Conservation (phyloP, 2,888 invertebrate species). For the Xestia xanthographa region DNA sequence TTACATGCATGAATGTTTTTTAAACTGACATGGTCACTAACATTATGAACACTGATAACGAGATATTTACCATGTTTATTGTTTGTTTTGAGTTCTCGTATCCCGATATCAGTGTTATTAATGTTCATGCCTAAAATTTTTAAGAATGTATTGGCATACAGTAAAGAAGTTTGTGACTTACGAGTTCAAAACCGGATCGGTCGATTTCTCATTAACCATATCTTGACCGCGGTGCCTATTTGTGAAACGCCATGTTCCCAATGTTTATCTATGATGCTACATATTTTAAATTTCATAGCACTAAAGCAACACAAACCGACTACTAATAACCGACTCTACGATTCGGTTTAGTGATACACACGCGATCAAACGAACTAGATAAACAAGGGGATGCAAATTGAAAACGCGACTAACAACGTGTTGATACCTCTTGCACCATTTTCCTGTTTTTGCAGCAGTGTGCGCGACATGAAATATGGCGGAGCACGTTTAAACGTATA, state of each 20-base stretch:
- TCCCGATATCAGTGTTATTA: too few relatives aligned
- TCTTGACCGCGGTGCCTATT: background rate
- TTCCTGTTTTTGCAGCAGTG: conserved; percentile 13
- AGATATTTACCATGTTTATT: too few relatives aligned
- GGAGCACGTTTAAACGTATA: background rate
- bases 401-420: background rate
- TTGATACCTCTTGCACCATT: background rate
- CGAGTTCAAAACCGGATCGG: background rate
- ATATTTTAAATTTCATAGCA: background rate
- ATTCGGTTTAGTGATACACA: background rate
- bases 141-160: too few relatives aligned
- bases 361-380: background rate
- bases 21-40: too few relatives aligned
- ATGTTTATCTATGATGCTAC: background rate
- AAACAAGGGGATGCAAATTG: background rate
- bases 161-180: conserved; percentile 19
- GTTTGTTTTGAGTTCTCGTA: too few relatives aligned
- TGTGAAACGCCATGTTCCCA: background rate
- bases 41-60: too few relatives aligned
- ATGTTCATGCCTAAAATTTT: too few relatives aligned
- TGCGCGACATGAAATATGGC: conserved; percentile 15
- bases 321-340: too few relatives aligned
- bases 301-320: conserved; percentile 1
- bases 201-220: background rate
- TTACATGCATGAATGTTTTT: background rate